Percentiles rank a stretch among this genome's conserved stretches.
These are phyloP conservation scores for Ctenodactylus gundi DNA, from an alignment of 2,113 vertebrate species.

Conservation along the genomic window DNA sequence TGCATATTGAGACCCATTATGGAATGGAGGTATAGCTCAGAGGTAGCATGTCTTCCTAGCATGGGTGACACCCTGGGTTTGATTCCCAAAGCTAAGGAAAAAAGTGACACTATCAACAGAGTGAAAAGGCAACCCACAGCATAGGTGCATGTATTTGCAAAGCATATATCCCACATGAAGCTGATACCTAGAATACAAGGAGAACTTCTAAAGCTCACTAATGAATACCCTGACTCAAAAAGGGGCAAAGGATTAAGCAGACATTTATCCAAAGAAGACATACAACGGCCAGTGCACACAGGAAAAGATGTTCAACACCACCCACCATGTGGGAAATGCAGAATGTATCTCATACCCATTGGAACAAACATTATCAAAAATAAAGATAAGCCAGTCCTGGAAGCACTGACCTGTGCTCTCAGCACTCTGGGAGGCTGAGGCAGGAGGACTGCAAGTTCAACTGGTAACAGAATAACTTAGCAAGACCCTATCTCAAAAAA, in stretches of 20 bases:
- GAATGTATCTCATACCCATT: no score
- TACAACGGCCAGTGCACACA: no score
- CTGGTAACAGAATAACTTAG: no score
- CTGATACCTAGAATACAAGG: background rate
- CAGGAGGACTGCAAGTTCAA: no score
- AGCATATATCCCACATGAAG: background rate
- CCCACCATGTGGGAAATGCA: no score
- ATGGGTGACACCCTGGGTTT: background rate
- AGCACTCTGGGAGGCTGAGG: no score
- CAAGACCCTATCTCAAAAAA: no score
- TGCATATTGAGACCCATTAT: background rate
- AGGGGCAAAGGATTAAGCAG: background rate
- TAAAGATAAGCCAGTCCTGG: no score
- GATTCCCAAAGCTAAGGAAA: background rate
- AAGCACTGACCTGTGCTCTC: no score
- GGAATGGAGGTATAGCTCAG: background rate
- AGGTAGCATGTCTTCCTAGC: background rate
- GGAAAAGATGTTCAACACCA: no score
- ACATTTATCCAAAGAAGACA: background rate
- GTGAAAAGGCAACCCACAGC: background rate
- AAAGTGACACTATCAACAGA: background rate
- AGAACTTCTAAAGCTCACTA: background rate
- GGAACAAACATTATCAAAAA: no score
- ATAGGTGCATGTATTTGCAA: background rate
- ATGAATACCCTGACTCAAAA: background rate